Base-by-base conservation (phyloP, 1,140 invertebrate genomes). In the Harlomillsia oculata region DNA sequence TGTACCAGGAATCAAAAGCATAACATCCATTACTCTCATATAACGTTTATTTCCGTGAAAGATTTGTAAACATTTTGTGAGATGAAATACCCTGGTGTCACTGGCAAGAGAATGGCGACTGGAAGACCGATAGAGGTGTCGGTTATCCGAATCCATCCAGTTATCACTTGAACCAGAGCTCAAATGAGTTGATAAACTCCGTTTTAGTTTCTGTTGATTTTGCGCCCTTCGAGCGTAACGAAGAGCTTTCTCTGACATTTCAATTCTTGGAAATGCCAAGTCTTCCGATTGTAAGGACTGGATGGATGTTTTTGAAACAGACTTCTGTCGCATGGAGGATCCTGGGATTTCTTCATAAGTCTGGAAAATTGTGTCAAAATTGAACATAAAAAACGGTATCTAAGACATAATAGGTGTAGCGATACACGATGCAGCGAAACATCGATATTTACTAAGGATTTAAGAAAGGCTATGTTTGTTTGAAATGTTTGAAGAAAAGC, bases 21-120 rank as follows among this genome's bases (percentile, higher is more conserved):
- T 49, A 26, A 28, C 45, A 48, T 48, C 16, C 28, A 20, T 21
- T 21, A n/a, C 39, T 9, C 21, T 13, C 30, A n/a, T 5, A 40
- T 29, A 30, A 20, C 21, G n/a, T 28, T 46, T 25, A 50, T n/a
- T 18, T 36, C 21, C 53, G 21, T 13, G 6, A 46, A 49, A 34
- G 21, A 34, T 28, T 43, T 53, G 30, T 50, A 41, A 28, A 9
- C 20, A 11, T 28, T 28, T n/a, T 30, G 11, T 45, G 11, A 23
- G 29, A 28, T 39, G 20, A 64, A 64, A 70, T 69, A 82, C 80
- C 66, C 80, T 76, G 1, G 78, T 80, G 65, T 82, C 81, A 59
- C 78, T 80, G 18, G 77, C 78, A 41, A 80, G 72, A 1, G 80
- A 82, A 30, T 79, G 77, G 56, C 79, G 69, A 68, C 80, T 81